phyloP scores from a whole-genome alignment of 1,140 invertebrate genomes.

The Steinernema feltiae region DNA sequence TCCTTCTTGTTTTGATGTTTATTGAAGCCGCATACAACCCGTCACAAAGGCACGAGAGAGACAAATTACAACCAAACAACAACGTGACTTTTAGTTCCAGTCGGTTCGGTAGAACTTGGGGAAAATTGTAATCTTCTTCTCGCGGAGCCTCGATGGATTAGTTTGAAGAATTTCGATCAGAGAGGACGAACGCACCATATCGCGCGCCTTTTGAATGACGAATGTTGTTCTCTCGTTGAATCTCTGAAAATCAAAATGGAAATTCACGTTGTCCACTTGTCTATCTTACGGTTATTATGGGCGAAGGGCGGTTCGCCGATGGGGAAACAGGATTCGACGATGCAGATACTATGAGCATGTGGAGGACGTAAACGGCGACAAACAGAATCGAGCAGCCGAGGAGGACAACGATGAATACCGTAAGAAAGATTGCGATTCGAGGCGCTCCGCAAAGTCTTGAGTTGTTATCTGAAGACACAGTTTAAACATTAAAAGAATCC shows the following conservation, averaged over 20 bases:
- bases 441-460: neutral
- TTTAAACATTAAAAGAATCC: neutral
- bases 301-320: neutral
- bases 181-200: neutral
- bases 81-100: neutral
- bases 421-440: neutral
- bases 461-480: neutral
- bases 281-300: too few species aligned
- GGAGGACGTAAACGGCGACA: neutral
- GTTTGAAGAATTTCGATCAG: neutral
- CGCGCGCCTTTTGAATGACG: neutral
- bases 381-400: neutral
- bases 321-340: neutral
- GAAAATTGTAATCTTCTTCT: slow-evolving; percentile 5
- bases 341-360: neutral
- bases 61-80: neutral
- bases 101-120: neutral
- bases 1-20: too few species aligned
- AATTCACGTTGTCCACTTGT: neutral
- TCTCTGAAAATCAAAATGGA: neutral
- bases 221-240: neutral
- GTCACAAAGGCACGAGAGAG: neutral
- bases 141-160: neutral
- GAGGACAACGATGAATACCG: slow-evolving; percentile 6
- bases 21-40: neutral